A percentile compares a stretch with the other conserved stretches of the same genome.
phyloP scores from a whole-genome alignment of 2,888 invertebrate species.

The Rapana venosa region DNA sequence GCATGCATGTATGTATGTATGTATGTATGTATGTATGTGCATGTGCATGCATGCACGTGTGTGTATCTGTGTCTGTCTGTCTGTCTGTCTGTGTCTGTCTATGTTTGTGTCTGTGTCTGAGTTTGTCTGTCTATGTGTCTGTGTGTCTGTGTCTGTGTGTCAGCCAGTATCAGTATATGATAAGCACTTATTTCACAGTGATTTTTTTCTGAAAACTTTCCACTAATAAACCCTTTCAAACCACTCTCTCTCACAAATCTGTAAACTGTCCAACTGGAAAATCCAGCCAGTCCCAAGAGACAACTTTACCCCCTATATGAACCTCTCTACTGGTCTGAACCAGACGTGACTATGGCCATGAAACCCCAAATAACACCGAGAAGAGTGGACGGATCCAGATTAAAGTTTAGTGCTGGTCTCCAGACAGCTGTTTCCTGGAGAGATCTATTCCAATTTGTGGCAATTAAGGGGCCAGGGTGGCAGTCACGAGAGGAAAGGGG shows the following conservation, averaged over 20 bases:
- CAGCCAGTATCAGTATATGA: too few species aligned
- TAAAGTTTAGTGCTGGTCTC: background rate
- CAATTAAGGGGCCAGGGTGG: background rate
- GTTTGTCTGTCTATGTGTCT: too few species aligned
- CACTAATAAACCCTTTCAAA: too few species aligned
- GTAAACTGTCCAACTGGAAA: too few species aligned
- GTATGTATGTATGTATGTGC: background rate
- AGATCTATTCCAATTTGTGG: background rate
- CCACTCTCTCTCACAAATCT: too few species aligned
- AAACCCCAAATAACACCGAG: background rate
- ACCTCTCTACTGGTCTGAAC: too few species aligned
- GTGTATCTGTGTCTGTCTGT: background rate
- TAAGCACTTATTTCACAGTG: too few species aligned
- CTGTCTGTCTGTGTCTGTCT: background rate
- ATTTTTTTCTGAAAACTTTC: too few species aligned
- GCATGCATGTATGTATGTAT: background rate
- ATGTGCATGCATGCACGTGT: background rate
- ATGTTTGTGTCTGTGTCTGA: background rate
- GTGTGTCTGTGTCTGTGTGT: too few species aligned
- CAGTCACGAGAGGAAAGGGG: background rate
- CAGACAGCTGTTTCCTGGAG: background rate
- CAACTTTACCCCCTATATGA: too few species aligned
- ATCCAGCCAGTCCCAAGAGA: too few species aligned
- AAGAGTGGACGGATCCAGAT: background rate
- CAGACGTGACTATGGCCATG: too few species aligned